A percentile compares a stretch with the other conserved stretches of the same genome.
phyloP scores from a whole-genome alignment of 2,113 vertebrate species.

The Climacteris rufus region DNA sequence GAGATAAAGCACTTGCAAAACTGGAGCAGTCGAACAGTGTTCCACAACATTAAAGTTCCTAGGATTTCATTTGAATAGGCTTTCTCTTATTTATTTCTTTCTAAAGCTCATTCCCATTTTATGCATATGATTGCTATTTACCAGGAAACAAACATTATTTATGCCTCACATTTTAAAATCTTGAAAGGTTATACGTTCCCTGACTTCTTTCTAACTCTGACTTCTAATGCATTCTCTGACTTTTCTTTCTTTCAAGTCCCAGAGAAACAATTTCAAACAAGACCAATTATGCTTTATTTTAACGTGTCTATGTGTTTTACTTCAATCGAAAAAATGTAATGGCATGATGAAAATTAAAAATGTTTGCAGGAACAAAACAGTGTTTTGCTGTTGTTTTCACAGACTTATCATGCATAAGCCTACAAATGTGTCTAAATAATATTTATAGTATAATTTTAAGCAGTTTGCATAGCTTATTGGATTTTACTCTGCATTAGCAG shows the following conservation, averaged over 20 bases:
- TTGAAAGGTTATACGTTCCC: neutral
- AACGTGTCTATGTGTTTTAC: neutral
- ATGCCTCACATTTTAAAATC: slow-evolving; percentile 35
- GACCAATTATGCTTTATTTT: neutral
- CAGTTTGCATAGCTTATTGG: neutral
- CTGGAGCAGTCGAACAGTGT: slow-evolving; percentile 54
- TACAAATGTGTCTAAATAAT: slow-evolving; percentile 40
- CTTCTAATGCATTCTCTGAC: slow-evolving; percentile 17
- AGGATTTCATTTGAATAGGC: slow-evolving; percentile 41
- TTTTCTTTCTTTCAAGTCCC: slow-evolving; percentile 1
- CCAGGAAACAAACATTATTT: slow-evolving; percentile 54
- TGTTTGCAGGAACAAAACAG: neutral
- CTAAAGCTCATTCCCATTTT: slow-evolving; percentile 2
- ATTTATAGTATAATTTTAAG: slow-evolving; percentile 46
- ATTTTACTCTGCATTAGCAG: neutral
- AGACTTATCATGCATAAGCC: neutral
- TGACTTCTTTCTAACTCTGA: slow-evolving; percentile 17
- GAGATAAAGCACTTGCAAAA: slow-evolving; percentile 49
- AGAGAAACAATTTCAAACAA: slow-evolving; percentile 34
- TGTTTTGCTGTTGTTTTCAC: slow-evolving; percentile 43
- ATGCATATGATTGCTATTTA: slow-evolving; percentile 58
- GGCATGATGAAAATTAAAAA: slow-evolving; percentile 26
- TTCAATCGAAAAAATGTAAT: neutral
- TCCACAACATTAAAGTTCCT: slow-evolving; percentile 45
- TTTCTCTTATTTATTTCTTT: slow-evolving; percentile 46